phyloP scores from a whole-genome alignment of 2,113 vertebrate genomes.

The Octodon degus region DNA sequence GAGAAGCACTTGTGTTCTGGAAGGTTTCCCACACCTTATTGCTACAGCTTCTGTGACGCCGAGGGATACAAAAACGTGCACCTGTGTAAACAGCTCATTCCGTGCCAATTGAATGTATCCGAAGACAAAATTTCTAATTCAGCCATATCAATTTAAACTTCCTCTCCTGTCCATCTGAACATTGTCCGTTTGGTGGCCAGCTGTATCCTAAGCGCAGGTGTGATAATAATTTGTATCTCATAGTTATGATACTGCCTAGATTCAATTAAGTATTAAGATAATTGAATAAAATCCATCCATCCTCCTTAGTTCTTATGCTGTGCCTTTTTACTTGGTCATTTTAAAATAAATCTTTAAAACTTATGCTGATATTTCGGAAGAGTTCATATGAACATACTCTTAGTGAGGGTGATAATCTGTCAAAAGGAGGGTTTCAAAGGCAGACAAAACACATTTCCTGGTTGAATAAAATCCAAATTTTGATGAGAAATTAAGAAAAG shows the following conservation, averaged over 20 bases:
- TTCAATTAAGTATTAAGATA: background rate
- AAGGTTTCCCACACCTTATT: background rate
- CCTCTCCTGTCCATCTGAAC: background rate
- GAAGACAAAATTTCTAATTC: background rate
- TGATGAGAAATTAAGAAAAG: background rate
- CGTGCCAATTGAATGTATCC: background rate
- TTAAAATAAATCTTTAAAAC: conserved; percentile 14
- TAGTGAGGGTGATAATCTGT: background rate
- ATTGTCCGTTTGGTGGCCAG: background rate
- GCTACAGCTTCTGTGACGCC: background rate
- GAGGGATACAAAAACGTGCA: background rate
- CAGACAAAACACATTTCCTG: background rate
- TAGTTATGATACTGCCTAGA: background rate
- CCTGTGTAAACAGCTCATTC: background rate
- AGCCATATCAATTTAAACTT: background rate
- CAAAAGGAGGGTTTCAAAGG: background rate
- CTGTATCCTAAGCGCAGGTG: background rate
- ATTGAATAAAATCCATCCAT: background rate
- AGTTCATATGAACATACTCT: background rate
- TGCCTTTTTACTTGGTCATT: conserved; percentile 5
- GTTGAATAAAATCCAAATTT: background rate
- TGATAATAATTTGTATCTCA: background rate
- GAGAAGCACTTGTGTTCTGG: background rate
- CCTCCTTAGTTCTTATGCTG: background rate
- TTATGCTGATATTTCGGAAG: background rate